Percentiles rank a stretch among this genome's conserved stretches.
Evolutionary conservation across 2,888 invertebrate genomes (phyloP).

Genomic region (Cheilosia scutellata): DNA sequence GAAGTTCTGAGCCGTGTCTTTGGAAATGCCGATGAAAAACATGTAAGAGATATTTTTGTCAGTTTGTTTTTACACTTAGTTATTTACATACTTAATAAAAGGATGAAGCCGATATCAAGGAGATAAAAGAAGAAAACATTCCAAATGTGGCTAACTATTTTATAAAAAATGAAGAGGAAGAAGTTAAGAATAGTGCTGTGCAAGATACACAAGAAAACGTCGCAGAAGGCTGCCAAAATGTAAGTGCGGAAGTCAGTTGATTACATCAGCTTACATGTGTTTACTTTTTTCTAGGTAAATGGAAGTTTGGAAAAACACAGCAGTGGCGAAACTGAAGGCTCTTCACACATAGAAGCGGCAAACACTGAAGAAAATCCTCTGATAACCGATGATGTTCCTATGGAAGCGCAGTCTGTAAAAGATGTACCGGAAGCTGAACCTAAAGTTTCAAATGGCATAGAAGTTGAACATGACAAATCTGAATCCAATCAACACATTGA

Average conservation of each 20-base stretch:
- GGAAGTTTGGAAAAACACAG: constrained; percentile 2
- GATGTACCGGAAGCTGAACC: not conserved
- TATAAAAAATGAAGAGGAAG: not conserved
- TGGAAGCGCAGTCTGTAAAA: not conserved
- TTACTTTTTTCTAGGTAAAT: constrained; percentile 26
- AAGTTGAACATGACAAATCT: not conserved
- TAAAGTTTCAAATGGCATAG: not conserved
- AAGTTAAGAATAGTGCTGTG: not conserved
- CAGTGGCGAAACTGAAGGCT: not conserved
- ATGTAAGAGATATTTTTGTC: constrained; percentile 33
- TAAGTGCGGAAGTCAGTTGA: not conserved
- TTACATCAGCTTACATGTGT: not conserved
- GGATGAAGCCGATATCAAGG: constrained; percentile 4
- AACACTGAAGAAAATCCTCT: not conserved
- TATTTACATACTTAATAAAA: not conserved
- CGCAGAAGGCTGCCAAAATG: constrained; percentile 18
- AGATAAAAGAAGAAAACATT: not conserved
- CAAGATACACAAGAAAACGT: not conserved
- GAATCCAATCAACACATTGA: not conserved
- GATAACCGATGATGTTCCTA: not conserved
- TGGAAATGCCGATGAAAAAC: constrained; percentile 46
- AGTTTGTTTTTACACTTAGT: not conserved
- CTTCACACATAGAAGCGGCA: not conserved
- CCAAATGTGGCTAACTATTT: not conserved
- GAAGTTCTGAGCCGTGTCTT: constrained; percentile 68